A percentile compares a stretch with the other conserved stretches of the same genome.
phyloP scores from a whole-genome alignment of 2,797 vertebrate species.

The Urosaurus nigricauda region DNA sequence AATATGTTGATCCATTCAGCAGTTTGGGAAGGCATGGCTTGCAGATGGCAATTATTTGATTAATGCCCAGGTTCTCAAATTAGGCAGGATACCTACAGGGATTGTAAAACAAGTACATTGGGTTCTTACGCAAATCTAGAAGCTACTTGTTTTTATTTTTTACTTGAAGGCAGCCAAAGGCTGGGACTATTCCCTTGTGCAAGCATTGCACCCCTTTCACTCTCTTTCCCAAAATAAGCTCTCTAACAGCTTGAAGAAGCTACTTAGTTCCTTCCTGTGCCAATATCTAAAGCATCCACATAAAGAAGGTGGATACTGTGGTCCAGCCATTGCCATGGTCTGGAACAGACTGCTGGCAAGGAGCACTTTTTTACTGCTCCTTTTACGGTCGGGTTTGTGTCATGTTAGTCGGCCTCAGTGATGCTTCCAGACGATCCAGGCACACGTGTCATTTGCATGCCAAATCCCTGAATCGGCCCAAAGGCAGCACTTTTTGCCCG shows the following conservation, averaged over 20 bases:
- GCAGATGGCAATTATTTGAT: background rate
- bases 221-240: background rate
- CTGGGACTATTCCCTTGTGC: background rate
- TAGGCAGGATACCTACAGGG: background rate
- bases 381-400: no score
- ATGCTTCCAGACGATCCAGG: no score
- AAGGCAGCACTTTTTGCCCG: no score
- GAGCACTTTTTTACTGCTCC: no score
- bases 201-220: background rate
- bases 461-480: no score
- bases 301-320: background rate
- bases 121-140: background rate
- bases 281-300: background rate
- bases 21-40: background rate
- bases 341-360: no score
- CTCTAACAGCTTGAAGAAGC: background rate
- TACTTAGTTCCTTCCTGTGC: background rate
- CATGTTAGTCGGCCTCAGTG: no score
- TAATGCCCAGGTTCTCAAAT: background rate
- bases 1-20: background rate
- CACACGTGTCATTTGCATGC: no score
- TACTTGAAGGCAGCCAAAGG: background rate
- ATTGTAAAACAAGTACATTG: background rate
- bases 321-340: no score
- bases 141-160: background rate